Conservation (phyloP, 2,797 vertebrate species). For the Coluber constrictor region DNA sequence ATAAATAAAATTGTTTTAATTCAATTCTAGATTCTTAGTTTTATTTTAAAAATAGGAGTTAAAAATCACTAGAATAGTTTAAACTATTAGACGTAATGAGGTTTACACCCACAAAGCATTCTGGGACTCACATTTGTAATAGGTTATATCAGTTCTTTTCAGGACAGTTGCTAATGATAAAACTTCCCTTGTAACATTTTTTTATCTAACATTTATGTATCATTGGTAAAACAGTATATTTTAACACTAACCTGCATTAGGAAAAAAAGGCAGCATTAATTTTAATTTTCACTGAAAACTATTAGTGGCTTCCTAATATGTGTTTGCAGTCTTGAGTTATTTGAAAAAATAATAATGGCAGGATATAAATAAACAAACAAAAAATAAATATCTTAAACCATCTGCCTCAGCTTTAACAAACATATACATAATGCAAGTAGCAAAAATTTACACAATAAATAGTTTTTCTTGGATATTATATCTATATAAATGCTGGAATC, state of each 20-base stretch:
- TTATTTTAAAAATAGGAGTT: conserved; percentile 47
- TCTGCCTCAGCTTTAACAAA: neutral
- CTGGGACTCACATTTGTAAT: neutral
- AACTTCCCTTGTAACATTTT: conserved; percentile 37
- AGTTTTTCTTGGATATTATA: neutral
- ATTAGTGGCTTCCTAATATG: neutral
- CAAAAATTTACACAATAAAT: neutral
- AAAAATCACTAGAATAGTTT: neutral
- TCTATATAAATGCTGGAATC: neutral
- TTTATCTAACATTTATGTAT: neutral
- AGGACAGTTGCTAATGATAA: conserved; percentile 31
- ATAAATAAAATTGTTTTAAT: neutral
- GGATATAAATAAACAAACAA: neutral
- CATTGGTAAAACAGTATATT: neutral
- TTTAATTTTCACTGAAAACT: neutral
- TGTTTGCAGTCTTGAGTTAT: neutral
- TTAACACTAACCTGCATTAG: neutral
- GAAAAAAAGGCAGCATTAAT: neutral
- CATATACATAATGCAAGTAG: neutral
- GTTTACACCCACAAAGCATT: neutral
- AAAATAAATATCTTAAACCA: neutral
- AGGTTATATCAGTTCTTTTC: conserved; percentile 30
- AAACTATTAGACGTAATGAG: neutral
- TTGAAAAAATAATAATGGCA: neutral
- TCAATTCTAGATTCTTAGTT: conserved; percentile 10